Percentiles rank a stretch among this genome's conserved stretches.
These are phyloP conservation scores for Urocitellus parryii DNA, from an alignment of 2,113 vertebrate species.

Conservation along the genomic window DNA sequence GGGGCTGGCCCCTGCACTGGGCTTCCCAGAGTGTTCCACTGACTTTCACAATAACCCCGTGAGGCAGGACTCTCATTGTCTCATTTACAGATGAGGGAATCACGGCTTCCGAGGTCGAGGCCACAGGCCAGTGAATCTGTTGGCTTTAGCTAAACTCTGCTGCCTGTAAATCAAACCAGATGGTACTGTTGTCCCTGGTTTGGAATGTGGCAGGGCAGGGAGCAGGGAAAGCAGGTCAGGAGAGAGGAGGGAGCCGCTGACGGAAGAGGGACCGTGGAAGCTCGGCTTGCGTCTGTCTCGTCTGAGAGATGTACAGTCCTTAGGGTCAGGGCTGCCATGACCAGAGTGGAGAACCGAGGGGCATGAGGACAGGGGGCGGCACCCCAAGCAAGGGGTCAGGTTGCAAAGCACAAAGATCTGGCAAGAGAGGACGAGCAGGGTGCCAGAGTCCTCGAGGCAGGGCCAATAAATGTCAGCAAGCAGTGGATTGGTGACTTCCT, in stretches of 20 bases:
- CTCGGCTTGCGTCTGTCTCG: not conserved
- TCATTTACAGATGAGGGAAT: not conserved
- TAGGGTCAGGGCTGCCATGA: too few species aligned
- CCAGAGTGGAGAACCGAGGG: not conserved
- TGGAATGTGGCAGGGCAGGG: not conserved
- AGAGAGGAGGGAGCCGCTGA: not conserved
- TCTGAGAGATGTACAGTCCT: not conserved
- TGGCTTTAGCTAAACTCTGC: not conserved
- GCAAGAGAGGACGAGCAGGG: not conserved
- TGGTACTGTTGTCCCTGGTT: not conserved
- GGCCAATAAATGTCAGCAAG: not conserved
- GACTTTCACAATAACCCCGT: rapidly evolving
- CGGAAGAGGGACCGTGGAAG: not conserved
- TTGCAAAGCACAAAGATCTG: not conserved
- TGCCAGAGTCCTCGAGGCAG: not conserved
- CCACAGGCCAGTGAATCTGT: not conserved
- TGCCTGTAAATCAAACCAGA: not conserved
- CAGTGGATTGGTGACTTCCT: rapidly evolving
- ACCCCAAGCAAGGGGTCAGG: not conserved
- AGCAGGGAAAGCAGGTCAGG: not conserved
- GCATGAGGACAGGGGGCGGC: rapidly evolving
- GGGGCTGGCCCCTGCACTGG: too few species aligned
- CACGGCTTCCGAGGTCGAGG: too few species aligned
- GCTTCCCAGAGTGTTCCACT: rapidly evolving
- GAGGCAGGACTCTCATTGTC: not conserved